Percentiles rank a stretch among this genome's conserved stretches.
phyloP scores from a whole-genome alignment of 2,797 vertebrate genomes.

The Catamblyrhynchus diadema region DNA sequence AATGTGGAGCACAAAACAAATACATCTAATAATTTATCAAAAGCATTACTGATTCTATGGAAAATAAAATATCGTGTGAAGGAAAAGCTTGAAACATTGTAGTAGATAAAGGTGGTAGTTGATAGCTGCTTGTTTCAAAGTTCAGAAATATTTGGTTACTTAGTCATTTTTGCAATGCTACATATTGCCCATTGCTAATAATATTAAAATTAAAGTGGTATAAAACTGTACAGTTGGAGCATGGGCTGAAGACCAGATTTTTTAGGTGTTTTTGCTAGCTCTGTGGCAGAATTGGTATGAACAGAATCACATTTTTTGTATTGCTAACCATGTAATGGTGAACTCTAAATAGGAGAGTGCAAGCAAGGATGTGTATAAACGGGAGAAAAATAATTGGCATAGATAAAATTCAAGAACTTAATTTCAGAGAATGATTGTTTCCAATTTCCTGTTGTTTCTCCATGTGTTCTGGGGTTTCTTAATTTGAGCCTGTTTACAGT shows the following conservation, averaged over 20 bases:
- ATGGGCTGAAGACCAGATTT: neutral
- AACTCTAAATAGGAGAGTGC: neutral
- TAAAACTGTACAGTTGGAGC: neutral
- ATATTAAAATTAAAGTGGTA: neutral
- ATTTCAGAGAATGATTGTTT: neutral
- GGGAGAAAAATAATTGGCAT: neutral
- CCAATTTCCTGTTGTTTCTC: neutral
- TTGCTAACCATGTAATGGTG: neutral
- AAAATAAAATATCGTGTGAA: neutral
- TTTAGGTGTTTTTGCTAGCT: neutral
- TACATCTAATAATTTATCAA: conserved; percentile 3
- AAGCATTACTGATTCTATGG: neutral
- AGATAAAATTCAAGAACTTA: neutral
- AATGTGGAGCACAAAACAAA: neutral
- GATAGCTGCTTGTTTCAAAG: neutral
- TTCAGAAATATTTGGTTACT: neutral
- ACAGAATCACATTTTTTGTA: neutral
- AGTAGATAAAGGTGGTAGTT: neutral
- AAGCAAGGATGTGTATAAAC: neutral
- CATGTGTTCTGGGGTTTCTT: neutral
- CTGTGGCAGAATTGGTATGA: neutral
- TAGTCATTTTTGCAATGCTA: neutral
- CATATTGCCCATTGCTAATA: neutral
- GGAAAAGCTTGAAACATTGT: neutral
- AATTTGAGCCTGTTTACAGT: neutral